Percentiles rank a stretch among this genome's conserved stretches.
Evolutionary conservation across 2,888 invertebrate genomes (phyloP).

Genomic region (Caenorhabditis plicata): DNA sequence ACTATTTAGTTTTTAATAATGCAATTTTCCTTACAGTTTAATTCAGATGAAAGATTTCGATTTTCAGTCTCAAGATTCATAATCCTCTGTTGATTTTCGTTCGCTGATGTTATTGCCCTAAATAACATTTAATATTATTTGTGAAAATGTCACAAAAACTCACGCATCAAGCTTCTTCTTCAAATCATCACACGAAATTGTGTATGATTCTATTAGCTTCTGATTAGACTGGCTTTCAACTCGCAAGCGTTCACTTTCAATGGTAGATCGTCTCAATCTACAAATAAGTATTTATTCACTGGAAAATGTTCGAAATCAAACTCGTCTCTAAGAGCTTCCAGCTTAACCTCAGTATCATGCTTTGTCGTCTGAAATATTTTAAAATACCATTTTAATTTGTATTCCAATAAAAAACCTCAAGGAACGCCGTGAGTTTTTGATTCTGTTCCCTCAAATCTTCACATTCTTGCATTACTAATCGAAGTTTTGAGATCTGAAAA

Average conservation of each 20-base stretch:
- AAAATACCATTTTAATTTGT: neutral
- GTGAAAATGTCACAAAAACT: neutral
- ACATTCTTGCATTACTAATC: conserved; percentile 25
- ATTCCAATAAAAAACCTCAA: neutral
- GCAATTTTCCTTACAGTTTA: neutral
- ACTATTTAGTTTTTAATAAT: no score
- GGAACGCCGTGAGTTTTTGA: conserved; percentile 9
- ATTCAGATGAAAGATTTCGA: neutral
- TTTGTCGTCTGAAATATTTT: neutral
- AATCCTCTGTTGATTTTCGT: neutral
- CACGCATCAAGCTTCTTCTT: conserved; percentile 3
- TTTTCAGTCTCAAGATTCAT: neutral
- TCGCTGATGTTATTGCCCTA: neutral
- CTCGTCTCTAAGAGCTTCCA: neutral
- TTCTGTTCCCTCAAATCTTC: conserved; percentile 28
- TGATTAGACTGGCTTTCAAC: conserved; percentile 10
- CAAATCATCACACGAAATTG: conserved; percentile 1
- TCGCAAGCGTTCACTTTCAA: conserved; percentile 26
- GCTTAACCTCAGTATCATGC: neutral
- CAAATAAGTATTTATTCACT: neutral
- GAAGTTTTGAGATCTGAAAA: conserved; percentile 16
- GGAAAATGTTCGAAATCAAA: neutral
- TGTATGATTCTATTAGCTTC: conserved; percentile 7
- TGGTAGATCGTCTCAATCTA: conserved; percentile 1
- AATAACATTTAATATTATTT: neutral